Evolutionary conservation across 2,888 invertebrate species (phyloP), one percentile per base, ranked within the genome.

Genomic region (Antheraea yamamai): DNA sequence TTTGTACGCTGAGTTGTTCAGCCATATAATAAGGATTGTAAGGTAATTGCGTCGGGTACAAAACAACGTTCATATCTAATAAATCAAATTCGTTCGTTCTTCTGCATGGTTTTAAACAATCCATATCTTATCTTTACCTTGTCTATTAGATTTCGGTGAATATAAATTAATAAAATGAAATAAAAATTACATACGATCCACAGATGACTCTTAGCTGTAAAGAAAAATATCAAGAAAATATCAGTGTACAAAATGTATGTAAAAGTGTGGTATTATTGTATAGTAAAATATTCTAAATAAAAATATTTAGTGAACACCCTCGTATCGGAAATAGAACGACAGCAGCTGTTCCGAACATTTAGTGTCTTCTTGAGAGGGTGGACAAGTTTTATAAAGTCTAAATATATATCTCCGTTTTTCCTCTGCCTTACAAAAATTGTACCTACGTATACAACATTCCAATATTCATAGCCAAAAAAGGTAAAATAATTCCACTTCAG

Each of bases 321-420:
- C 87, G 84, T 84, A 85, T 89, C 91, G 85, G 89, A 94, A 93
- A 93, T 93, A 92, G 90, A 88, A 85, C 85, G 91, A 92, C 94
- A 94, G 92, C 94, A 94, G 93, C 93, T 93, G 93, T 90, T 89
- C 75, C 52, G 73, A 75, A 58, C 58, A 66, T 74, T 73, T 76
- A 66, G 23, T 20, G 39, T 20, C 71, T 72, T 47, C 73, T 73
- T 73, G 26, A 68, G 61, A 70, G 73, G 75, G 75, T 73, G 73
- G 70, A 75, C 74, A 75, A 51, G 75, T 76, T 75, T 72, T 61
- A 61, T 72, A 71, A 75, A 47, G 26, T 73, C 52, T 70, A 75
- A 55, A 73, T 20, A 73, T 66, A 74, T 73, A 73, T 58, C 30
- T 47, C 47, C 2, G n/a, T 74, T 4, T 18, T 39, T n/a, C 18